Evolutionary conservation across 2,113 vertebrate genomes (phyloP), one percentile per base, ranked within the genome.

Genomic region (Cyprinodon variegatus): DNA sequence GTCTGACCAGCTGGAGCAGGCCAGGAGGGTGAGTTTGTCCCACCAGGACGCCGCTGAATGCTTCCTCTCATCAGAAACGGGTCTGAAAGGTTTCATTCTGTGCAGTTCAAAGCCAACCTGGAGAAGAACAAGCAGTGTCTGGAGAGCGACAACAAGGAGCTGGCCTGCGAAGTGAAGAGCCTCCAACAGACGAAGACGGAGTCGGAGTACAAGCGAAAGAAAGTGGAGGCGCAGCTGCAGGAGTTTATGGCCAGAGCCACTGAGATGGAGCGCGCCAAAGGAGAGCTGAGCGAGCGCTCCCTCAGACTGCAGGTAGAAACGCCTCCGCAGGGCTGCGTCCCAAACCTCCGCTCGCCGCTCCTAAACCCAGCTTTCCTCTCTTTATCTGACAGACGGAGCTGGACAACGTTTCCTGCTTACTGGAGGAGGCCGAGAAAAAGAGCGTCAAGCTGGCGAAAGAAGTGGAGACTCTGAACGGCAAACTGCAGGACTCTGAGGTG

Each of bases 41-140:
- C 17, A 38, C 57, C 60, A 57, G 14, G 5, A 14, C 11, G 17
- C 10, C 22, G 1, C 0, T 12, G 46, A 29, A 10, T 57, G 20
- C 41, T 70, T n/a, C 48, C 46, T 68, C 53, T 68, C 9, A 45
- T 62, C 6, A 2, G 22, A 43, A 9, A 37, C 14, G 4, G 29
- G 17, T 61, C 6, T 68, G 22, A 65, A 36, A 60, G n/a, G 13
- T 46, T 69, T 0, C 59, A 7, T 15, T 50, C 13, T 46, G 10
- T 73, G 57, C 62, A 99, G 98, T 96, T 98, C 90, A 99, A 99
- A 80, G 89, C 94, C 38, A 98, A 97, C 68, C 93, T 99, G 84
- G 98, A 99, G 71, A 99, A 99, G 93, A 99, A 96, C 93, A 99
- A 98, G 88, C 97, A 98, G 89, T 94, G 95, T 59, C 91, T 98